Evolutionary conservation across 2,113 vertebrate species (phyloP).

Genomic region (Neoarius graeffei): DNA sequence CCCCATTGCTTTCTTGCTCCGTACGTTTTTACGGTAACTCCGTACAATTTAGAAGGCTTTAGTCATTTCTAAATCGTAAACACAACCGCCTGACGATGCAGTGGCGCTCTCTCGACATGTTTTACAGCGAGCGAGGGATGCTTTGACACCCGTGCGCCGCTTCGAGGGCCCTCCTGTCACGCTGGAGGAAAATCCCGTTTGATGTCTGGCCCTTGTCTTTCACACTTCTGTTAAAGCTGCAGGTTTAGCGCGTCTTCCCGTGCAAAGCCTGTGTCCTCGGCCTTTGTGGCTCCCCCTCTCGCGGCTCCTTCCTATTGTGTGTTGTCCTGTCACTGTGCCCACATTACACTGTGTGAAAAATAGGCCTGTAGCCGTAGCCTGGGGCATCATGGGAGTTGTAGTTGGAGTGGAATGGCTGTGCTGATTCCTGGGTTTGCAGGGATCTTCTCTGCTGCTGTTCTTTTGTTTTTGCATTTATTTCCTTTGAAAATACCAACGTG

Average conservation of each 20-base stretch:
- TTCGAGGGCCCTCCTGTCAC: constrained; percentile 69
- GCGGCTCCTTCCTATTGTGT: constrained; percentile 74
- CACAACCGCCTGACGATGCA: background rate
- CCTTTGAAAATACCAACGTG: background rate
- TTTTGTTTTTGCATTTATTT: constrained; percentile 26
- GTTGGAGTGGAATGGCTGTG: constrained; percentile 55
- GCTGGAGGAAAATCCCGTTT: constrained; percentile 78
- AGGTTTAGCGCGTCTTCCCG: constrained; percentile 77
- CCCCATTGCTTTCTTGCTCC: background rate
- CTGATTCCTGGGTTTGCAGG: constrained; percentile 38
- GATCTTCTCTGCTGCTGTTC: constrained; percentile 34
- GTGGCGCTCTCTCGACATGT: background rate
- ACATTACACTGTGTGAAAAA: constrained; percentile 71
- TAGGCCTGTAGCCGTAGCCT: constrained; percentile 67
- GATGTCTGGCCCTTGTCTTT: constrained; percentile 80
- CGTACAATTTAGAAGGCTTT: background rate
- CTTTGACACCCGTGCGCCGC: constrained; percentile 5
- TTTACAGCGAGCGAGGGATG: constrained; percentile 29
- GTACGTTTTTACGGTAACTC: background rate
- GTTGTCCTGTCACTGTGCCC: constrained; percentile 71
- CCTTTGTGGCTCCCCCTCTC: constrained; percentile 74
- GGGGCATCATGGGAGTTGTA: constrained; percentile 78
- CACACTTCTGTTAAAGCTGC: constrained; percentile 77
- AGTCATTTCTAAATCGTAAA: background rate
- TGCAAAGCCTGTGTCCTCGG: constrained; percentile 78